Evolutionary conservation across 1,140 invertebrate genomes (phyloP), one percentile per base, ranked within the genome.

Genomic region (Aphis gossypii): DNA sequence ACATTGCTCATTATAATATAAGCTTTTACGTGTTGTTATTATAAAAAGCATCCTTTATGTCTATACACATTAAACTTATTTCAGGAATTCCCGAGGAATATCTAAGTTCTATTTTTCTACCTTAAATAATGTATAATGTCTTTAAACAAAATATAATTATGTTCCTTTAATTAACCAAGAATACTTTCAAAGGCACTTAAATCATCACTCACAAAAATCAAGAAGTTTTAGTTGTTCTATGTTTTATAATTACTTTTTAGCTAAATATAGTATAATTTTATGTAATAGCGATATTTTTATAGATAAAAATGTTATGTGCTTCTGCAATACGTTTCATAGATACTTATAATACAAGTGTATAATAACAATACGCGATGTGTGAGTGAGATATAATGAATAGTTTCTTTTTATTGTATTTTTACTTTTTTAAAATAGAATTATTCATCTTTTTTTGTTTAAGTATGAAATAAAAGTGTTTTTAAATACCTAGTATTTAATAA

Each of bases 121-220:
- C 3, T 30, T 46, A 86, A 86, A 51, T 14, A 86, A 86, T 46
- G 84, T 46, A 86, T 11, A 46, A 46, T 18, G 25, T n/a, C 41
- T 86, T 41, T 86, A 30, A 18, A 44, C 25, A 41, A 86, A 46
- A 86, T 86, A 86, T 86, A 86, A 86, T 46, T 86, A 86, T 86
- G n/a, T 30, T 86, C 84, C 84, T 46, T 46, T 86, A 86, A 86
- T 86, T 46, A 86, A 46, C 25, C 30, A 86, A 86, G 14, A 46
- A 86, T 86, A 30, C 84, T 86, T 86, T 86, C 25, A 46, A 46
- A 86, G 25, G 41, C 84, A 86, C 84, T 86, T 46, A 46, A 86
- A 46, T 86, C 25, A 86, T 44, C 25, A 86, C 44, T 48, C 25
- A n/a, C 21, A 46, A 86, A 86, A 48, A 86, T 86, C 44, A 46